Conservation (phyloP, 2,113 vertebrate species). For the Paedocypris sp. region DNA sequence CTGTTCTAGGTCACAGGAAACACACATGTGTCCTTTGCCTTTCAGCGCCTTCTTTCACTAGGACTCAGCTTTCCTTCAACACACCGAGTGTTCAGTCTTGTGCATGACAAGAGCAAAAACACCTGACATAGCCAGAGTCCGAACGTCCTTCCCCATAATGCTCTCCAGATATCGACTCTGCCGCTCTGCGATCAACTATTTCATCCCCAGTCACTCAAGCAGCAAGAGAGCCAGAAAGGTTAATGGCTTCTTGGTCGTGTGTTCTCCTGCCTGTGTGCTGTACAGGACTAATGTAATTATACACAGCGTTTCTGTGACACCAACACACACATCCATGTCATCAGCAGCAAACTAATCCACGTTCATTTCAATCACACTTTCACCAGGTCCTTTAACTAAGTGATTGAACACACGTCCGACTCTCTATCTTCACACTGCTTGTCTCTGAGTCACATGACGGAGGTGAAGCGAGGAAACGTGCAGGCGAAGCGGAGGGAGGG, state of each 20-base stretch:
- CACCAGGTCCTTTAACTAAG: background rate
- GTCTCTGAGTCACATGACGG: background rate
- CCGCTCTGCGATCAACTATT: constrained; percentile 29
- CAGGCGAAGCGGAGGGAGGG: background rate
- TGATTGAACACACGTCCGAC: background rate
- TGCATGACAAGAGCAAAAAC: constrained; percentile 17
- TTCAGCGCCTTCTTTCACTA: no score
- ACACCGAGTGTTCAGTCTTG: constrained; percentile 11
- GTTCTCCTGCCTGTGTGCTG: constrained; percentile 1
- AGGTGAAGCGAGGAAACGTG: background rate
- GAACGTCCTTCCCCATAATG: constrained; percentile 28
- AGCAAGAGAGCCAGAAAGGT: background rate
- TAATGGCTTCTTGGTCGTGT: constrained; percentile 5
- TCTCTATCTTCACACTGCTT: background rate
- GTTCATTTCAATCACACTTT: background rate
- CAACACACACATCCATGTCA: background rate
- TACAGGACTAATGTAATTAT: constrained; percentile 30
- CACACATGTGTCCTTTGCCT: constrained; percentile 51
- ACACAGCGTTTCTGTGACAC: constrained; percentile 20
- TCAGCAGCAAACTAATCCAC: background rate
- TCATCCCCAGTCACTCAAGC: constrained; percentile 19
- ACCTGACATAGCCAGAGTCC: constrained; percentile 34
- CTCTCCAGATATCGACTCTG: constrained; percentile 19
- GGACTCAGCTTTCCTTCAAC: background rate
- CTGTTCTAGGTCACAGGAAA: constrained; percentile 53